These are phyloP conservation scores for Drosophila fulvimacula DNA, from an alignment of 2,888 invertebrate genomes.

Conservation along the genomic window DNA sequence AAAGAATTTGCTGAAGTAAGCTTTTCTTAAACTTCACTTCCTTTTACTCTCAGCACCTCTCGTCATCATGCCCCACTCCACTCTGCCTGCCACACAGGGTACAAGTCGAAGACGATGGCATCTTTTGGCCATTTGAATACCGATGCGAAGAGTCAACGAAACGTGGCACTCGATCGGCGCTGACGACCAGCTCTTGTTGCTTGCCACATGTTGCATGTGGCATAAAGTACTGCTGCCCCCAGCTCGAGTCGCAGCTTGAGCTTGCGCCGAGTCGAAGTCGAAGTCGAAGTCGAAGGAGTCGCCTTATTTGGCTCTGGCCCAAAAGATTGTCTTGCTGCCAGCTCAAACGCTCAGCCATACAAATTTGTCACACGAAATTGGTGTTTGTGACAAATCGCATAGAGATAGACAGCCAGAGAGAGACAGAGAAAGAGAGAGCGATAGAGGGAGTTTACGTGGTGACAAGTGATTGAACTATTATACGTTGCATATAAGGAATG, in stretches of 20 bases:
- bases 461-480: conserved; percentile 79
- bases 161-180: conserved; percentile 26
- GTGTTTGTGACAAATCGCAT: conserved; percentile 78
- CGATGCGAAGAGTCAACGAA: conserved; percentile 26
- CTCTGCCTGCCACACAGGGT: not conserved
- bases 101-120: conserved; percentile 47
- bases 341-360: conserved; percentile 47
- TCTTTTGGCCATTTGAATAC: conserved; percentile 71
- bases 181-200: conserved; percentile 35
- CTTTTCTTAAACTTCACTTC: not conserved
- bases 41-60: no score
- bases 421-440: not conserved
- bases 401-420: conserved; percentile 3
- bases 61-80: not conserved
- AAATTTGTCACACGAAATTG: conserved; percentile 82
- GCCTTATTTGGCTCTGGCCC: conserved; percentile 72
- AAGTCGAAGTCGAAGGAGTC: conserved; percentile 55
- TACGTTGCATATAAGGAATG: conserved; percentile 48
- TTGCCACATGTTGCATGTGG: conserved; percentile 47
- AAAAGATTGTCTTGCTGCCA: conserved; percentile 44
- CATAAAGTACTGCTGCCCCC: conserved; percentile 64
- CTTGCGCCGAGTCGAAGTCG: conserved; percentile 4
- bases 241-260: conserved; percentile 12
- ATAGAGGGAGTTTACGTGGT: conserved; percentile 42
- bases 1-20: not conserved